These are phyloP conservation scores for Takifugu ocellatus DNA, from an alignment of 2,797 vertebrate species.

Conservation along the genomic window DNA sequence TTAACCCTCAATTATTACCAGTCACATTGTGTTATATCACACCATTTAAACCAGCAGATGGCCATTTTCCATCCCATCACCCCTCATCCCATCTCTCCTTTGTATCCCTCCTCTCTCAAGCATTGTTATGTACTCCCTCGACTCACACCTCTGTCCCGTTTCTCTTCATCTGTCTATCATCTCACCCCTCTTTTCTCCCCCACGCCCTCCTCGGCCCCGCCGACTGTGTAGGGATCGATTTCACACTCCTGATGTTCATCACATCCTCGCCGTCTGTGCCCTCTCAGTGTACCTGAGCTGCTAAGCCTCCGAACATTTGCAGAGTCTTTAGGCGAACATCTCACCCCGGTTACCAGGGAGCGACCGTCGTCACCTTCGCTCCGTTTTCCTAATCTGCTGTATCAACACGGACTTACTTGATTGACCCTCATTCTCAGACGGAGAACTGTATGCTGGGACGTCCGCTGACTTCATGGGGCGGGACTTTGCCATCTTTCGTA, in stretches of 20 bases:
- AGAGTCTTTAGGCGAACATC: background rate
- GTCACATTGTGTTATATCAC: conserved; percentile 61
- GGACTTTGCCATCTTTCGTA: conserved; percentile 98
- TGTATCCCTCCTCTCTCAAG: conserved; percentile 34
- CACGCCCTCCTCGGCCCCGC: conserved; percentile 16
- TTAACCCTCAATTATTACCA: conserved; percentile 39
- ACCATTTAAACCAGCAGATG: conserved; percentile 66
- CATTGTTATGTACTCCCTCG: conserved; percentile 67
- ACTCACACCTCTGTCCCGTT: conserved; percentile 55
- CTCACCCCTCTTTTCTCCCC: conserved; percentile 18
- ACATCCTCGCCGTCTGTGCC: conserved; percentile 39
- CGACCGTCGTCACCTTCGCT: background rate
- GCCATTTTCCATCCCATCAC: conserved; percentile 68
- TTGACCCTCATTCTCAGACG: conserved; percentile 75
- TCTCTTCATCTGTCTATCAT: conserved; percentile 39
- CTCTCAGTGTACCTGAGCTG: conserved; percentile 40
- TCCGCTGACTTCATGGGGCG: conserved; percentile 98
- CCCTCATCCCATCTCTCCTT: conserved; percentile 49
- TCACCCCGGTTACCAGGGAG: background rate
- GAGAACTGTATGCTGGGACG: conserved; percentile 94
- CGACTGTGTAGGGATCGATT: conserved; percentile 55
- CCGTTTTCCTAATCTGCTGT: conserved; percentile 8
- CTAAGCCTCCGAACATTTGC: conserved; percentile 36
- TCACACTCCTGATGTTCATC: conserved; percentile 61
- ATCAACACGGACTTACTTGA: conserved; percentile 16